Percentiles rank a stretch among this genome's conserved stretches.
Evolutionary conservation across 2,888 invertebrate species (phyloP).

Genomic region (Diaphora mendica): DNA sequence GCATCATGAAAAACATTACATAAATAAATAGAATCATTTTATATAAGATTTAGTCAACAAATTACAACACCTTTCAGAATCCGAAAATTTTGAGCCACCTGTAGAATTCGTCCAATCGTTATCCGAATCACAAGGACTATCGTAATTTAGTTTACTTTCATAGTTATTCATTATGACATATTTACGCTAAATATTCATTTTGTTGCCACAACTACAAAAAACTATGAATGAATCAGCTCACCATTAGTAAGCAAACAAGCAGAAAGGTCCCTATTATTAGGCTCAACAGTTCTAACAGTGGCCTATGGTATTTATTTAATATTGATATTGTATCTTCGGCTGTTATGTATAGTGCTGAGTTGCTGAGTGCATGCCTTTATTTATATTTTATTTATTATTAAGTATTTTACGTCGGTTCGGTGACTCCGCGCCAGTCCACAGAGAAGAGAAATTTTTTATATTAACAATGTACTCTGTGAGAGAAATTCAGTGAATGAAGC

Average conservation of each 20-base stretch:
- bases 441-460: no score
- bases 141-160: slow-evolving; percentile 66
- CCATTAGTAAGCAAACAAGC: neutral
- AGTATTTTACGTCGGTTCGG: no score
- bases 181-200: neutral
- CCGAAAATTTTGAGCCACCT: slow-evolving; percentile 85
- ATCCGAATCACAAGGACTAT: slow-evolving; percentile 78
- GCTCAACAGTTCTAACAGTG: neutral
- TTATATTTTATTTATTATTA: no score
- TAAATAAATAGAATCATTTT: neutral
- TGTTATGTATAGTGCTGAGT: neutral
- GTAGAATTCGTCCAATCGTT: slow-evolving; percentile 82
- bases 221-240: neutral
- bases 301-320: neutral
- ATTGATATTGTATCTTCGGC: neutral
- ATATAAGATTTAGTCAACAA: neutral
- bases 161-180: slow-evolving; percentile 61
- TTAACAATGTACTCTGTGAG: no score
- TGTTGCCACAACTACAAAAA: neutral
- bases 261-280: neutral
- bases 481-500: no score
- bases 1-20: neutral
- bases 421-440: no score
- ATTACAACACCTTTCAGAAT: slow-evolving; percentile 84
- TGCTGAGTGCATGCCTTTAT: no score